These are phyloP conservation scores for Sceloporus tristichus DNA, from an alignment of 2,113 vertebrate genomes.

Conservation along the genomic window DNA sequence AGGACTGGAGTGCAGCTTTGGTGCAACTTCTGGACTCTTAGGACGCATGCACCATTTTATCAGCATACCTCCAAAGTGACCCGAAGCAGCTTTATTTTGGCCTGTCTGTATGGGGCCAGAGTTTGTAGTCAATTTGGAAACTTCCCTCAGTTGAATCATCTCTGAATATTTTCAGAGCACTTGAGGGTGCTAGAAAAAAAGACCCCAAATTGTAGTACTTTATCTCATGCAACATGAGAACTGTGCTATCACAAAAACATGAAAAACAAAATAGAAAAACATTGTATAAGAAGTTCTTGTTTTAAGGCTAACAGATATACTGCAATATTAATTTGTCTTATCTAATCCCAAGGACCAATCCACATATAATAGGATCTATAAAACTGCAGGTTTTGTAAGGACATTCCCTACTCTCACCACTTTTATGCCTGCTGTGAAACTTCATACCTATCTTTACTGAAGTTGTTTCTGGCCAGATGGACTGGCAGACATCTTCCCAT, in stretches of 20 bases:
- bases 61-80: too few relatives aligned
- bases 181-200: neutral
- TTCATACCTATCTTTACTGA: neutral
- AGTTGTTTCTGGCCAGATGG: neutral
- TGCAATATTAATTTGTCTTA: accelerated
- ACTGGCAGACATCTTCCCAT: too few relatives aligned
- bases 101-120: too few relatives aligned
- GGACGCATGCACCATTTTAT: too few relatives aligned
- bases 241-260: too few relatives aligned
- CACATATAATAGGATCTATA: neutral
- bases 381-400: neutral
- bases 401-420: neutral
- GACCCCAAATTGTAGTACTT: neutral
- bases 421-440: neutral
- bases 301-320: too few relatives aligned
- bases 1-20: too few relatives aligned
- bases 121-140: neutral
- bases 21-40: too few relatives aligned
- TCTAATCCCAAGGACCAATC: neutral
- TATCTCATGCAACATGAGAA: too few relatives aligned
- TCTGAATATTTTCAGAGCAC: neutral
- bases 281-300: too few relatives aligned
- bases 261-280: too few relatives aligned
- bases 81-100: too few relatives aligned
- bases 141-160: neutral